phyloP scores from a whole-genome alignment of 2,113 vertebrate genomes.

The Aspiorhynchus laticeps region DNA sequence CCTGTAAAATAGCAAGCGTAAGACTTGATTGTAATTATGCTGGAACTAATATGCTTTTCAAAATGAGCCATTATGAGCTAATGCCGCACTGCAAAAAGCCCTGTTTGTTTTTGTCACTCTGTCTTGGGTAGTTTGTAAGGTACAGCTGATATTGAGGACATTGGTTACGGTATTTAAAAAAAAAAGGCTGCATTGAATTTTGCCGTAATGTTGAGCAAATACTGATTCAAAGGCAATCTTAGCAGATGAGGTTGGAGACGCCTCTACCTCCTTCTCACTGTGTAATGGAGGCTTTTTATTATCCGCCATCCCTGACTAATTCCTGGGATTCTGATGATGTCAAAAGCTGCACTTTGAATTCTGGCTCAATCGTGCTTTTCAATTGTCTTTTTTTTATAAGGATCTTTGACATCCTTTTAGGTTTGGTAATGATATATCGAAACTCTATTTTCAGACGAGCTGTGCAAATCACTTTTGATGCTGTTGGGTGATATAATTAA shows the following conservation, averaged over 20 bases:
- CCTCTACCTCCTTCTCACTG: conserved; percentile 58
- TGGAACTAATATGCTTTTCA: conserved; percentile 85
- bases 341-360: conserved; percentile 54
- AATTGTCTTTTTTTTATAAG: conserved; percentile 43
- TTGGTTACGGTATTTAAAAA: conserved; percentile 70
- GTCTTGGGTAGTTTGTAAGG: conserved; percentile 78
- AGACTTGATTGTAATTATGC: conserved; percentile 83
- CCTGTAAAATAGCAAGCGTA: conserved; percentile 75
- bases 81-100: conserved; percentile 77
- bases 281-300: conserved; percentile 59
- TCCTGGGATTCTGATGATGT: conserved; percentile 58
- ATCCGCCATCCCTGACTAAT: conserved; percentile 61
- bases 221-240: conserved; percentile 66
- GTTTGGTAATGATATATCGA: conserved; percentile 36
- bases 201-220: conserved; percentile 59
- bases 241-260: conserved; percentile 56
- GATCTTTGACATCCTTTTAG: conserved; percentile 45
- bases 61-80: conserved; percentile 84
- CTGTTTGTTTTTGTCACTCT: conserved; percentile 78
- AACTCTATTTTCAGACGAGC: conserved; percentile 34
- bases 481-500: conserved; percentile 35
- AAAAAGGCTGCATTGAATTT: conserved; percentile 63
- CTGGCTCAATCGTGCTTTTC: conserved; percentile 51
- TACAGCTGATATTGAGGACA: conserved; percentile 77
- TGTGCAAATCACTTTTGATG: conserved; percentile 39